Base-by-base conservation (phyloP, 2,888 invertebrate species). In the Eurois occulta region DNA sequence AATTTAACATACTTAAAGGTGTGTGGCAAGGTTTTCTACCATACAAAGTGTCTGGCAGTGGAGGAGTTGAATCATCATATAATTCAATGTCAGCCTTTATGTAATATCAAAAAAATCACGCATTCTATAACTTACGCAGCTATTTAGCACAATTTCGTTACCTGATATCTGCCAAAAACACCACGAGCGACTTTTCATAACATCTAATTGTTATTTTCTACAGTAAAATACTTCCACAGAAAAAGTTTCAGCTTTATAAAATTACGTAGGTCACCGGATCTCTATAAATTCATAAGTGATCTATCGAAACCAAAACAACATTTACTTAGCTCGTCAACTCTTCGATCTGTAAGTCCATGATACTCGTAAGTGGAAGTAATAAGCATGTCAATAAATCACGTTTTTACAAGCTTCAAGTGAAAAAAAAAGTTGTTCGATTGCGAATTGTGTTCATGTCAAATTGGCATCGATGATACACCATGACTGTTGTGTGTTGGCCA, bases 301-400 rank as follows among this genome's bases (percentile, higher is more conserved):
- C 2, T 11, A 28, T 1, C 24, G 1, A 16, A n/a, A 67, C 2
- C 11, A 13, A 10, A 24, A 28, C n/a, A 48, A 28, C 2, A 48
- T 65, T 6, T 16, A 8, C 60, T 58, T 3, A 11, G 77, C 46
- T 79, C 10, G 38, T 24, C 32, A 77, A 46, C 60, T 58, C 89
- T 69, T 21, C 62, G 28, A 72, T 7, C 91, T 66, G 88, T 94
- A 78, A 90, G 91, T 93, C 70, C 58, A 65, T 80, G 70, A 80
- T 86, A 43, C 28, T 48, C 41, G 24, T 78, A 91, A 92, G 90
- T 90, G 88, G 89, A 87, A 86, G 91, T 92, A 92, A 93, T 92
- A 93, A 91, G 90, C 87, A 89, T 91, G 88, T 92, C 92, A 90
- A 94, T 94, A 94, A 93, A 94, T 94, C 94, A 94, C 88, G 85